phyloP scores from a whole-genome alignment of 2,797 vertebrate genomes.

The Cossypha heuglini region DNA sequence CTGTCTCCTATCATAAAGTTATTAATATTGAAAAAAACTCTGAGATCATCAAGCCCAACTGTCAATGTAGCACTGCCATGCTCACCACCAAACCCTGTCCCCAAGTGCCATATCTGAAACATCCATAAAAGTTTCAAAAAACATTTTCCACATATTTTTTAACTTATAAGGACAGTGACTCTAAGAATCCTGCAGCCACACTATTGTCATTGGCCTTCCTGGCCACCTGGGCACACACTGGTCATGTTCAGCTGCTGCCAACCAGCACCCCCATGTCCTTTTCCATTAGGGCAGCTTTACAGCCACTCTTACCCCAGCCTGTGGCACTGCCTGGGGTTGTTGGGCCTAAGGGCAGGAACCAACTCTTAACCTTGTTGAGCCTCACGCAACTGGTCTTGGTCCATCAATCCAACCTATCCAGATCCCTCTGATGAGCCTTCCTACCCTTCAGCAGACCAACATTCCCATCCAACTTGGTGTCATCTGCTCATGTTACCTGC shows the following conservation, averaged over 20 bases:
- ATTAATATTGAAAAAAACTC: neutral
- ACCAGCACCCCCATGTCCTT: rapidly evolving
- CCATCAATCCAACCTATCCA: neutral
- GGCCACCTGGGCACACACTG: rapidly evolving
- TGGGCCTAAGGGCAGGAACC: neutral
- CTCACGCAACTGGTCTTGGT: neutral
- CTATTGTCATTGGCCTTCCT: rapidly evolving
- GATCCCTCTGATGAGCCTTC: neutral
- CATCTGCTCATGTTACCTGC: neutral
- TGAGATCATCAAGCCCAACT: neutral
- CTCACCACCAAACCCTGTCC: neutral
- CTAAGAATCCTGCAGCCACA: neutral
- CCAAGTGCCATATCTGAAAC: neutral
- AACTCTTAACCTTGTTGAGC: no score
- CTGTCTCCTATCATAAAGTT: neutral
- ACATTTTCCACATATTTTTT: neutral
- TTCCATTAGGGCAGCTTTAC: neutral
- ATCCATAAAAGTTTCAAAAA: no score
- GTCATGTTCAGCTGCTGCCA: neutral
- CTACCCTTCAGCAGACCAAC: neutral
- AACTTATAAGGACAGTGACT: neutral
- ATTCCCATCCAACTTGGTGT: neutral
- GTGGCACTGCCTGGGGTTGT: neutral
- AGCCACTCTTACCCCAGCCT: neutral
- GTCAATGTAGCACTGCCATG: rapidly evolving